Evolutionary conservation across 2,888 invertebrate species (phyloP).

Genomic region (Ichneumon xanthorius): DNA sequence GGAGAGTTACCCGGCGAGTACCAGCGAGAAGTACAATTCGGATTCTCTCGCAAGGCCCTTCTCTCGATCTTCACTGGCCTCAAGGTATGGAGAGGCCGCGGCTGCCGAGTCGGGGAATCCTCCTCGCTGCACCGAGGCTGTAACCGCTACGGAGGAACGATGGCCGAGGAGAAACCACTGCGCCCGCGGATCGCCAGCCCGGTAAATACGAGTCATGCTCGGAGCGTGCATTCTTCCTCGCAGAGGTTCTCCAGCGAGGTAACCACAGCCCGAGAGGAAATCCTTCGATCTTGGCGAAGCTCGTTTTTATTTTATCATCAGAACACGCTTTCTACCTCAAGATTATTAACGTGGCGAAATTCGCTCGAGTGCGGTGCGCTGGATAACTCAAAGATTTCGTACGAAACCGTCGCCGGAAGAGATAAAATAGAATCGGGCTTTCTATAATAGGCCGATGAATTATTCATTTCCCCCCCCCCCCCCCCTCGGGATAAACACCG

Average conservation of each 20-base stretch:
- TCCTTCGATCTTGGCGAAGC: conserved; percentile 43
- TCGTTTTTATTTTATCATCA: conserved; percentile 45
- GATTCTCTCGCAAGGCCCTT: conserved; percentile 8
- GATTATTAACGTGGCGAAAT: conserved; percentile 38
- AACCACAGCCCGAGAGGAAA: conserved; percentile 25
- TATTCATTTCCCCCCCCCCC: conserved; percentile 44
- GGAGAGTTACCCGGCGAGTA: not conserved
- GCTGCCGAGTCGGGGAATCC: conserved; percentile 49
- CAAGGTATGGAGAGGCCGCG: conserved; percentile 16
- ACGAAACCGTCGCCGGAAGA: not conserved
- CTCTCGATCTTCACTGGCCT: conserved; percentile 18
- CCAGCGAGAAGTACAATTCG: conserved; percentile 9
- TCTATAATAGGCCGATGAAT: conserved; percentile 60
- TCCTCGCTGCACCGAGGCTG: conserved; percentile 20
- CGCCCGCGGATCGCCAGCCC: conserved; percentile 51
- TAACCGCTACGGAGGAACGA: conserved; percentile 5
- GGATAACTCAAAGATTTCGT: conserved; percentile 28
- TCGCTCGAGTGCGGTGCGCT: conserved; percentile 31
- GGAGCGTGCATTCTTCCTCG: conserved; percentile 77
- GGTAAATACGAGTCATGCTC: conserved; percentile 80
- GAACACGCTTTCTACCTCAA: not conserved
- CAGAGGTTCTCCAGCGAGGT: conserved; percentile 76
- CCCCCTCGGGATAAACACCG: conserved; percentile 29
- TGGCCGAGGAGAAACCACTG: conserved; percentile 70
- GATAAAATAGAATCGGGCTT: conserved; percentile 39